Evolutionary conservation across 2,888 invertebrate species (phyloP), one percentile per base, ranked within the genome.

Genomic region (Orthonychiurus folsomi): DNA sequence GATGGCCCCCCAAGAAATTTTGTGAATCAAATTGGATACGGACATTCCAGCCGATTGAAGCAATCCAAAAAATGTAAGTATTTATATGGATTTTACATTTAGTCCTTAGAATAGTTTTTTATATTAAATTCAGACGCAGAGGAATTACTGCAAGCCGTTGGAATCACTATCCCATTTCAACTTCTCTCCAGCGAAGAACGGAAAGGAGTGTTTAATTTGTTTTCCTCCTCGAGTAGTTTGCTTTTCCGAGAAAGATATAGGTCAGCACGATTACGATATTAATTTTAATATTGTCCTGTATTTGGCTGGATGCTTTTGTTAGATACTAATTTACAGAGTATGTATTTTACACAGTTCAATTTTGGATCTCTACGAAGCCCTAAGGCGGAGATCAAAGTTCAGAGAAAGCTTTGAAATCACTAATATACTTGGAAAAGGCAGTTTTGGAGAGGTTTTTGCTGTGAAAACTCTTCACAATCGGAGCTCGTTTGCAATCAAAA

Each of bases 361-460:
- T 37, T 50, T 63, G 1, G 70, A 70, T n/a, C 59, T 72, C 27
- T 69, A 66, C 58, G 56, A 62, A 50, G 64, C 63, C 1, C 61
- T 72, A 5, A 64, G 70, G 5, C 59, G 63, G 1, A 56, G 59
- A n/a, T 68, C 66, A 12, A 67, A 65, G 54, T 66, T 70, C 53
- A 58, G 59, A 55, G 64, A 66, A 37, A 56, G 66, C 3, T 72
- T 69, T 53, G 56, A 58, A 26, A 48, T 64, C 0, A 23, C 50
- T 12, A n/a, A 50, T 0, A n/a, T 9, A 20, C 27, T 72, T 25
- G 72, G 69, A 3, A 59, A 58, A 24, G 72, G 72, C 15, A 60
- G 52, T n/a, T 72, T 60, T 66, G 72, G 72, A 1, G 63, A 65
- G 56, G 72, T 69, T 0, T 69, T 57, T 21, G 60, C 62, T 18